These are phyloP conservation scores for Andrena chrysosceles DNA, from an alignment of 2,888 invertebrate genomes.

Conservation along the genomic window DNA sequence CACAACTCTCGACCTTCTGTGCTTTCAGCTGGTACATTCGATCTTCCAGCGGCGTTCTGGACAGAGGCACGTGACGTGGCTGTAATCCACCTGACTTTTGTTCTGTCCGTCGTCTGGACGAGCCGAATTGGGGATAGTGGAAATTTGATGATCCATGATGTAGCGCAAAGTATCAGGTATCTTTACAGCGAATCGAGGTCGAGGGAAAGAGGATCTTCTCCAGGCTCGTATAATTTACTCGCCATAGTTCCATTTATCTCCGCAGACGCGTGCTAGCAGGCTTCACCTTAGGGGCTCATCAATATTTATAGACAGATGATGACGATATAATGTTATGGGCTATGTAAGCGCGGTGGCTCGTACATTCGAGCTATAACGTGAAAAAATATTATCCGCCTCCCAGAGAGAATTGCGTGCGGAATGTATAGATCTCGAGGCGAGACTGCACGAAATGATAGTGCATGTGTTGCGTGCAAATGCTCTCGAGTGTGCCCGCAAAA, in stretches of 20 bases:
- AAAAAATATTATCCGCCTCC: constrained; percentile 20
- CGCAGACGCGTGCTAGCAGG: neutral
- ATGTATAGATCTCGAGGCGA: neutral
- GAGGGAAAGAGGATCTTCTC: constrained; percentile 19
- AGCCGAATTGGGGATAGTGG: neutral
- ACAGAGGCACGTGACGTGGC: neutral
- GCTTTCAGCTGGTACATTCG: constrained; percentile 38
- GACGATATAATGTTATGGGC: constrained; percentile 18
- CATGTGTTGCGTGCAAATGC: constrained; percentile 2
- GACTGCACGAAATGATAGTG: constrained; percentile 4
- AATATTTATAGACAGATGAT: constrained; percentile 52
- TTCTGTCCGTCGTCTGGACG: neutral
- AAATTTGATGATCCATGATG: neutral
- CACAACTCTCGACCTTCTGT: constrained; percentile 24
- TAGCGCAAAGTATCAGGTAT: neutral
- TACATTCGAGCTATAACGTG: neutral
- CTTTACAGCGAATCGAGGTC: constrained; percentile 7
- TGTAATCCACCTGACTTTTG: neutral
- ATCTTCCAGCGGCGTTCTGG: constrained; percentile 30
- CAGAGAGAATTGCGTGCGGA: neutral
- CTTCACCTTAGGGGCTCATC: constrained; percentile 38
- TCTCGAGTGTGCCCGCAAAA: too few species aligned
- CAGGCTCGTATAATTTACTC: constrained; percentile 34
- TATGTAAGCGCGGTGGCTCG: constrained; percentile 5
- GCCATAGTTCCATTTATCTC: constrained; percentile 31